Conservation (phyloP, 1,140 invertebrate species). For the Drosophila hydei region DNA sequence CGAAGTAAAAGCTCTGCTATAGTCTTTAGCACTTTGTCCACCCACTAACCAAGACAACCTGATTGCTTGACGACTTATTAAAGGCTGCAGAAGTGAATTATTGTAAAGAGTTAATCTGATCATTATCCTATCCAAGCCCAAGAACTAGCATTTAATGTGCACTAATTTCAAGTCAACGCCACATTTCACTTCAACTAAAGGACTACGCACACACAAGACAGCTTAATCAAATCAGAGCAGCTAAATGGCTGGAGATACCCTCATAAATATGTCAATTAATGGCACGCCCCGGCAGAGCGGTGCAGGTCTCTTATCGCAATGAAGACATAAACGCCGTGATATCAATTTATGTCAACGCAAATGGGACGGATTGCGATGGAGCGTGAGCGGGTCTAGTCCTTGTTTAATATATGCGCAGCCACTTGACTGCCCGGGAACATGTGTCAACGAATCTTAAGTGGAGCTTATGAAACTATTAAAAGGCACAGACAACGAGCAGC, state of each 20-base stretch:
- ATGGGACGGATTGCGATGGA: constrained; percentile 33
- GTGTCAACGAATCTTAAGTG: constrained; percentile 84
- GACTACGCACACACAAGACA: constrained; percentile 21
- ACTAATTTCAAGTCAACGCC: neutral
- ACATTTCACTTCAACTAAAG: neutral
- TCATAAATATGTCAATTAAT: constrained; percentile 83
- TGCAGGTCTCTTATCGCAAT: constrained; percentile 66
- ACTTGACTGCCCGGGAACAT: constrained; percentile 69
- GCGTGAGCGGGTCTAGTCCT: constrained; percentile 9
- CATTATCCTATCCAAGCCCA: too few species aligned
- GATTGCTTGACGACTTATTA: too few species aligned
- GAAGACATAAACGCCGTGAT: constrained; percentile 79
- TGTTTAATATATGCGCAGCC: constrained; percentile 64
- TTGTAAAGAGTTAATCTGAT: too few species aligned
- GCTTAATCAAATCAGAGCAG: constrained; percentile 70
- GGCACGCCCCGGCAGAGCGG: constrained; percentile 31
- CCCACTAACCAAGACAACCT: too few species aligned
- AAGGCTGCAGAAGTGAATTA: too few species aligned
- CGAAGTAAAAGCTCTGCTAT: too few species aligned
- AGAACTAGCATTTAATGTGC: too few species aligned
- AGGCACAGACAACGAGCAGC: constrained; percentile 57
- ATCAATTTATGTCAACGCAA: constrained; percentile 81
- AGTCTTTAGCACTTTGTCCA: too few species aligned
- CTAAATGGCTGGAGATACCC: constrained; percentile 62
- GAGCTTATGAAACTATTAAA: constrained; percentile 84